Percentiles rank a stretch among this genome's conserved stretches.
Conservation (phyloP, 2,113 vertebrate genomes). For the Peucedramus taeniatus region DNA sequence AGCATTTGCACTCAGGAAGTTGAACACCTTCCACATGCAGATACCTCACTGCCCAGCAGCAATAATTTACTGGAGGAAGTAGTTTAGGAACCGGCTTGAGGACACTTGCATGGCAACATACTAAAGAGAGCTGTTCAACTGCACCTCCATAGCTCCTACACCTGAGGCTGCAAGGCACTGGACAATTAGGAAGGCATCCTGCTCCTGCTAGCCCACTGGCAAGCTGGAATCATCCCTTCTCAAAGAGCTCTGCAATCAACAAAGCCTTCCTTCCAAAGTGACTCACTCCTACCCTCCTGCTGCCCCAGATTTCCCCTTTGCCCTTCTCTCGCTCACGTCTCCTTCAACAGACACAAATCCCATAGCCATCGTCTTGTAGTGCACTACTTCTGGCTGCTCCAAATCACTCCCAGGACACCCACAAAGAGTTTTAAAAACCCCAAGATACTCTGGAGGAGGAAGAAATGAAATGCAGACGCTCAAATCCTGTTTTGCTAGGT, state of each 20-base stretch:
- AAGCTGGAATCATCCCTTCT: background rate
- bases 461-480: background rate
- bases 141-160: background rate
- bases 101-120: background rate
- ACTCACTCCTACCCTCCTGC: background rate
- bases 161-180: background rate
- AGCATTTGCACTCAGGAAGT: background rate
- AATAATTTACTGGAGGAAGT: background rate
- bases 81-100: background rate
- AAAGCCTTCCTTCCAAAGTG: background rate
- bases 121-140: background rate
- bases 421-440: background rate
- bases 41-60: background rate
- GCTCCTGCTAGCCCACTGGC: background rate
- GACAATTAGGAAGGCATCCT: background rate
- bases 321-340: background rate
- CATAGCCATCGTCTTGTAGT: too few relatives aligned
- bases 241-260: background rate
- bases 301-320: background rate
- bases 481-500: background rate
- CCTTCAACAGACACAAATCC: background rate
- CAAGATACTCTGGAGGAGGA: background rate
- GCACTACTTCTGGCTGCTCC: background rate
- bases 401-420: background rate
- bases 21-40: background rate